Conservation (phyloP, 2,797 vertebrate species). For the Tapera naevia region DNA sequence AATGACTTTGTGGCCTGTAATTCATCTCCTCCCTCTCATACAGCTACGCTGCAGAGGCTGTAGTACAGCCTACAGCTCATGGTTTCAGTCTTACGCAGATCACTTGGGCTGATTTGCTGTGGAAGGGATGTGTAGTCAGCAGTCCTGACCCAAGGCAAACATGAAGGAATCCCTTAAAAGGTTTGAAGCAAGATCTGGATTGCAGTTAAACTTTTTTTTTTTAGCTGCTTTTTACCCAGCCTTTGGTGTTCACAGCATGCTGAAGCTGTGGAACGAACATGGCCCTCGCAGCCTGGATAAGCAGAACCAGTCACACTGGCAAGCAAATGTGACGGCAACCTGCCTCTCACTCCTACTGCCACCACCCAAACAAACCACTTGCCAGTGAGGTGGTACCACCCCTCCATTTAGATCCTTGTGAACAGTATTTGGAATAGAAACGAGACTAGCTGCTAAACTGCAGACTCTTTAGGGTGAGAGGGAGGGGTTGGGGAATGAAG, state of each 20-base stretch:
- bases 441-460: neutral
- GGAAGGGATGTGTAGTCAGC: neutral
- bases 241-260: neutral
- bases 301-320: neutral
- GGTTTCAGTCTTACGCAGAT: neutral
- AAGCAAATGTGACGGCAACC: neutral
- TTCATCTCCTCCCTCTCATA: neutral
- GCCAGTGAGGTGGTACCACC: neutral
- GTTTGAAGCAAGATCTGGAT: neutral
- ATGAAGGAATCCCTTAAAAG: neutral
- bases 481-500: neutral
- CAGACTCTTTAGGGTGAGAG: neutral
- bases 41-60: neutral
- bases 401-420: neutral
- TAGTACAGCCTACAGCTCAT: neutral
- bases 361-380: no score
- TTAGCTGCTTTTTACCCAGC: neutral
- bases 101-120: neutral
- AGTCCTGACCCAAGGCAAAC: neutral
- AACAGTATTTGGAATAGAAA: neutral
- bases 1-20: neutral
- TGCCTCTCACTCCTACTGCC: neutral
- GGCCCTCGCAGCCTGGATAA: neutral
- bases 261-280: neutral
- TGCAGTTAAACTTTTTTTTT: neutral